These are phyloP conservation scores for Phenganax stokvisi DNA, from an alignment of 92 coral and sea anemone species.

Conservation along the genomic window DNA sequence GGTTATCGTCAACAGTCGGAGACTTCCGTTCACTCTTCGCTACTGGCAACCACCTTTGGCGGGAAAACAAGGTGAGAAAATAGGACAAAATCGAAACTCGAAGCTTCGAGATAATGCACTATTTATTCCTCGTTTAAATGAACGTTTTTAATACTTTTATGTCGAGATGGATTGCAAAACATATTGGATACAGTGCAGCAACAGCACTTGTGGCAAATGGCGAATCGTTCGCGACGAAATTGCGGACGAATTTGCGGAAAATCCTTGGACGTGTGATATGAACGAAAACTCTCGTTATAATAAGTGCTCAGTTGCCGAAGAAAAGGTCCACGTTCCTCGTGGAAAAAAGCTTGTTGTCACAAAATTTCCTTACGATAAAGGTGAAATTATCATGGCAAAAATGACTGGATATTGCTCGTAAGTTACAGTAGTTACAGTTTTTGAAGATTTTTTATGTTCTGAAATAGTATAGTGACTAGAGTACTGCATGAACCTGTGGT, in stretches of 20 bases:
- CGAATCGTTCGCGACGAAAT: conserved; percentile 71
- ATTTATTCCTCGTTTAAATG: not conserved
- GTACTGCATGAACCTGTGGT: too few relatives aligned
- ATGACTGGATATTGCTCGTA: conserved; percentile 84
- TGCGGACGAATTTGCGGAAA: conserved; percentile 56
- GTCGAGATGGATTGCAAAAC: conserved; percentile 20
- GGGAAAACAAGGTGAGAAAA: not conserved
- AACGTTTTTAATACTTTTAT: not conserved
- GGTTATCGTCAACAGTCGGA: not conserved
- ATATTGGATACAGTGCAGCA: conserved; percentile 91
- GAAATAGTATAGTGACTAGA: too few relatives aligned
- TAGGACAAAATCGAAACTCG: not conserved
- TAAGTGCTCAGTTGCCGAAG: conserved; percentile 67
- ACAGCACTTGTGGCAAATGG: conserved; percentile 75
- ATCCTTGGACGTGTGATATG: conserved; percentile 85
- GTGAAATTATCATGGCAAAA: conserved; percentile 85
- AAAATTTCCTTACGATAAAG: conserved; percentile 80
- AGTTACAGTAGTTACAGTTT: conserved; percentile 23
- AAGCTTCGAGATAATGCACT: not conserved
- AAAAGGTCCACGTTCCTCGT: conserved; percentile 36
- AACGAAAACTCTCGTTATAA: conserved; percentile 58
- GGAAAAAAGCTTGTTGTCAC: conserved; percentile 72
- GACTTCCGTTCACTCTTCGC: not conserved
- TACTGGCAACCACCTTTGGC: not conserved
- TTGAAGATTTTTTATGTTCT: not conserved